Percentiles rank a stretch among this genome's conserved stretches.
These are phyloP conservation scores for Leuciscus idus DNA, from an alignment of 2,113 vertebrate genomes.

Conservation along the genomic window DNA sequence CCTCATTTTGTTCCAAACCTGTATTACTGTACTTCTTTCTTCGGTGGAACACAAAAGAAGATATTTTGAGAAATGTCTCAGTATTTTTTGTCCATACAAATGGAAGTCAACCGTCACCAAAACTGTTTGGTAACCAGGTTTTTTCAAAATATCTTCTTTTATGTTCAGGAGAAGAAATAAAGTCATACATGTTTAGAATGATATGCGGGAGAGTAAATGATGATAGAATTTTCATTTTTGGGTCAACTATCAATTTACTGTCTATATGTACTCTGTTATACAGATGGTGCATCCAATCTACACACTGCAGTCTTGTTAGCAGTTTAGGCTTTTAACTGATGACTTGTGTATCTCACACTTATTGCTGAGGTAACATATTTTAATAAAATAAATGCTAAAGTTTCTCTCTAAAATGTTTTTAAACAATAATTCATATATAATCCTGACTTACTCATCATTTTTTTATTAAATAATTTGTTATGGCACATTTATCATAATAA, in stretches of 20 bases:
- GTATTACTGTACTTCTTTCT: neutral
- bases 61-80: neutral
- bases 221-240: neutral
- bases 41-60: neutral
- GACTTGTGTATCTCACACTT: neutral
- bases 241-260: neutral
- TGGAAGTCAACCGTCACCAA: neutral
- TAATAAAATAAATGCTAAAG: neutral
- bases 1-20: neutral
- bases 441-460: neutral
- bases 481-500: neutral
- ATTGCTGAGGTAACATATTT: slow-evolving; percentile 9
- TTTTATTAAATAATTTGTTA: neutral
- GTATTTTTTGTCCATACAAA: neutral
- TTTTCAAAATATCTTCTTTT: neutral
- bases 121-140: neutral
- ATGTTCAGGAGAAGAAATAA: neutral
- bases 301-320: neutral
- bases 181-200: neutral
- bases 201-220: neutral
- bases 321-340: neutral
- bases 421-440: neutral
- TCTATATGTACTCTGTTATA: neutral
- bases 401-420: neutral
- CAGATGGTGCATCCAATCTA: neutral